Percentiles rank a stretch among this genome's conserved stretches.
Evolutionary conservation across 2,888 invertebrate genomes (phyloP).

Genomic region (Pandemis corylana): DNA sequence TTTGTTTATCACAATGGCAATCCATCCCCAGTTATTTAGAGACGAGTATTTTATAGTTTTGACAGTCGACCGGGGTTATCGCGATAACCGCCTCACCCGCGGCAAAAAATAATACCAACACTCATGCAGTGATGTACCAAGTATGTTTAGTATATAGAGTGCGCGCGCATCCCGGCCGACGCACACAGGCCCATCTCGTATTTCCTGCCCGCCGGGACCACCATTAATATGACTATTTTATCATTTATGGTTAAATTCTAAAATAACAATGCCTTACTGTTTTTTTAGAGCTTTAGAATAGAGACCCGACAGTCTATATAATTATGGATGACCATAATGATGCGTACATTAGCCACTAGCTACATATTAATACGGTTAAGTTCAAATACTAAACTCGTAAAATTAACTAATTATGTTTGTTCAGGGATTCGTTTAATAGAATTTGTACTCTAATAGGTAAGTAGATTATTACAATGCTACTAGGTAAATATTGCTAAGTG

Average conservation of each 20-base stretch:
- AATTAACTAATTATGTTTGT: conserved; percentile 3
- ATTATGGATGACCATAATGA: not conserved
- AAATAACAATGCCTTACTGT: conserved; percentile 7
- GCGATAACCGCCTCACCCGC: conserved; percentile 43
- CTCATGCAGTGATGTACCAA: conserved; percentile 16
- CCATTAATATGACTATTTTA: conserved; percentile 17
- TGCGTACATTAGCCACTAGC: not conserved
- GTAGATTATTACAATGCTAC: not conserved
- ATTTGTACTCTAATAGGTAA: not conserved
- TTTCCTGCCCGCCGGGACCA: conserved; percentile 22
- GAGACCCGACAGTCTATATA: not conserved
- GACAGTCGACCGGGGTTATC: conserved; percentile 58
- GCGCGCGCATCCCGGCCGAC: conserved; percentile 35
- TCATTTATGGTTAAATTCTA: conserved; percentile 23
- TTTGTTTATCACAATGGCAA: conserved; percentile 62
- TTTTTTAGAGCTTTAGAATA: conserved; percentile 2
- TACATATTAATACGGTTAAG: not conserved
- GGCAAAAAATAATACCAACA: conserved; percentile 35
- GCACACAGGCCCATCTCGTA: conserved; percentile 39
- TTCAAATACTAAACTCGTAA: not conserved
- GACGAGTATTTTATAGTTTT: conserved; percentile 49
- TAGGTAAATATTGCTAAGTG: no score
- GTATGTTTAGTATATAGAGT: not conserved
- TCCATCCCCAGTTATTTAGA: conserved; percentile 46
- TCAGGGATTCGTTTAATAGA: not conserved